phyloP scores from a whole-genome alignment of 2,113 vertebrate species.

The Sitta europaea region DNA sequence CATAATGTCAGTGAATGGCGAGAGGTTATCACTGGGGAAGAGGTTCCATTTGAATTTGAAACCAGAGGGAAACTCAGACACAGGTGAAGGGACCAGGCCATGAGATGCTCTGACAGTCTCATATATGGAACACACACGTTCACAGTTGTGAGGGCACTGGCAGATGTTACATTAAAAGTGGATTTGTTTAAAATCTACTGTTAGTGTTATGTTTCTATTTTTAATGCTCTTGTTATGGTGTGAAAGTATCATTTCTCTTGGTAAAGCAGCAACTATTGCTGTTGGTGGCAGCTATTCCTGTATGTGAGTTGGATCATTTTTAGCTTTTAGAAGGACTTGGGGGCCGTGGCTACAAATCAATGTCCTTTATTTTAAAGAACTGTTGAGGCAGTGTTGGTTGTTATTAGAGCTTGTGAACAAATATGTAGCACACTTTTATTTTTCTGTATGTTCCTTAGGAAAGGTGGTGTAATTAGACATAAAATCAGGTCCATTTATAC shows the following conservation, averaged over 20 bases:
- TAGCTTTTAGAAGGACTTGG: background rate
- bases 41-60: constrained; percentile 96
- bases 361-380: background rate
- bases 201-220: background rate
- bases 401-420: background rate
- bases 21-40: constrained; percentile 90
- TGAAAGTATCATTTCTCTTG: background rate
- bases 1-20: constrained; percentile 94
- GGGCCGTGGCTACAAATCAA: background rate
- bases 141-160: background rate
- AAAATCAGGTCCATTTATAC: background rate
- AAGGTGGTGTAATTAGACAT: background rate
- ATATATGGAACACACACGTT: rapidly evolving
- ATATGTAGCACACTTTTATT: background rate
- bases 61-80: constrained; percentile 93
- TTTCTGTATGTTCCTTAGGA: background rate
- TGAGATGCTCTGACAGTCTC: background rate
- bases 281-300: background rate
- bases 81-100: constrained; percentile 73
- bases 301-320: background rate
- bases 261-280: background rate
- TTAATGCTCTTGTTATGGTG: background rate
- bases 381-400: rapidly evolving
- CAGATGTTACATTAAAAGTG: background rate
- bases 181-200: background rate